Percentiles rank a stretch among this genome's conserved stretches.
Evolutionary conservation across 2,888 invertebrate species (phyloP).

Genomic region (Teleiodes luculella): DNA sequence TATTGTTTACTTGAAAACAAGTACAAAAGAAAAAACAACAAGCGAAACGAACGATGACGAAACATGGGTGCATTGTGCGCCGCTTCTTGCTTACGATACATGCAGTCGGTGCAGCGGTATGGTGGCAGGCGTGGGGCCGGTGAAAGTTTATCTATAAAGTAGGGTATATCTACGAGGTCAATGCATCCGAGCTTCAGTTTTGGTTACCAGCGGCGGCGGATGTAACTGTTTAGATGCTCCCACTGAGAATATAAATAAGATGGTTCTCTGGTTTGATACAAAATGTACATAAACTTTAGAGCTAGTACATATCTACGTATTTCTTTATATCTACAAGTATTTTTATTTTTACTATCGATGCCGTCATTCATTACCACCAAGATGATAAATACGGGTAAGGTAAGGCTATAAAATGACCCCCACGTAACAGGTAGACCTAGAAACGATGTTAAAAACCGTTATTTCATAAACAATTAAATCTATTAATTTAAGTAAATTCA

Average conservation of each 20-base stretch:
- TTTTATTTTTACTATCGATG: too few relatives aligned
- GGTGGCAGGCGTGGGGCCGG: background rate
- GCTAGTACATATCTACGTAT: too few relatives aligned
- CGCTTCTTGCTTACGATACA: background rate
- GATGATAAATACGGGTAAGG: too few relatives aligned
- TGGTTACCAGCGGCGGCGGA: conserved; percentile 6
- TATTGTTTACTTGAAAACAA: background rate
- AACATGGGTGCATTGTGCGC: background rate
- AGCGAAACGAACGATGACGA: background rate
- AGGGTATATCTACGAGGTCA: conserved; percentile 3
- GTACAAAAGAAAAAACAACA: background rate
- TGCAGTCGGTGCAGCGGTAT: background rate
- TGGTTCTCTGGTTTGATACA: too few relatives aligned
- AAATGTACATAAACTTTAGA: too few relatives aligned
- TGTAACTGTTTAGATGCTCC: conserved; percentile 9
- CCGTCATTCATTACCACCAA: too few relatives aligned
- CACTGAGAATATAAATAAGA: conserved; percentile 4
- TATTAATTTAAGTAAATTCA: too few relatives aligned
- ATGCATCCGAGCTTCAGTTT: background rate
- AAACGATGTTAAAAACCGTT: too few relatives aligned
- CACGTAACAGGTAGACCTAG: too few relatives aligned
- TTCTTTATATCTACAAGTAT: too few relatives aligned
- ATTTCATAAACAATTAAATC: too few relatives aligned
- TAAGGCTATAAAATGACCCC: too few relatives aligned
- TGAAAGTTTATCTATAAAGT: conserved; percentile 7